Percentiles rank a stretch among this genome's conserved stretches.
Conservation (phyloP, 2,797 vertebrate genomes). For the Liasis olivaceus region DNA sequence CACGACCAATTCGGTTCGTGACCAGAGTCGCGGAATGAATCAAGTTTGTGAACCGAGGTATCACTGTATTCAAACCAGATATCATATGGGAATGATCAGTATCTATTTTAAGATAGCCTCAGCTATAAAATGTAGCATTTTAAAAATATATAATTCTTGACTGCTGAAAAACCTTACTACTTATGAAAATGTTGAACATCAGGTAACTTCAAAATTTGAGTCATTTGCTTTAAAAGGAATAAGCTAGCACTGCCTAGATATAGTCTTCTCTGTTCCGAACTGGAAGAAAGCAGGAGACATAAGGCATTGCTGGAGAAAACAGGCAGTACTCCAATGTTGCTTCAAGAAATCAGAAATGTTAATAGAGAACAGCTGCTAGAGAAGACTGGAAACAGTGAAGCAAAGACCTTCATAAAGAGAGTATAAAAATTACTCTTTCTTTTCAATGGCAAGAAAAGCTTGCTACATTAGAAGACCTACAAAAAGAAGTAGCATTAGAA, state of each 20-base stretch:
- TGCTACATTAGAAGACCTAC: background rate
- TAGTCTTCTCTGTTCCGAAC: too few relatives aligned
- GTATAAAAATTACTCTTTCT: background rate
- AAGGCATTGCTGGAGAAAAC: background rate
- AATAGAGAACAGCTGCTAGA: background rate
- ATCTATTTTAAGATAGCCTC: constrained; percentile 16
- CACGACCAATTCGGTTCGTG: too few relatives aligned
- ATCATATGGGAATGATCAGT: background rate
- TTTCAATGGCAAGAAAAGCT: background rate
- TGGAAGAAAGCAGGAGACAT: background rate
- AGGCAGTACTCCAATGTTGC: background rate
- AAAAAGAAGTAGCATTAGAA: background rate
- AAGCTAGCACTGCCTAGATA: background rate
- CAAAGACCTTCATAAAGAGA: background rate
- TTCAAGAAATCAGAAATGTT: background rate
- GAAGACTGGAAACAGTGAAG: background rate
- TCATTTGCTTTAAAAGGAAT: background rate
- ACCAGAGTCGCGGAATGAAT: too few relatives aligned
- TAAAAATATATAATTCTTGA: background rate
- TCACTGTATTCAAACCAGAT: constrained; percentile 10
- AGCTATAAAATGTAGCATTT: constrained; percentile 13
- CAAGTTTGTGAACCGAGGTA: too few relatives aligned
- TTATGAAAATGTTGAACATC: background rate
- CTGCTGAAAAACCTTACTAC: background rate
- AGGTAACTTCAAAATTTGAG: background rate